Conservation (phyloP, 92 coral and sea anemone genomes). For the Pocillopora meandrina region DNA sequence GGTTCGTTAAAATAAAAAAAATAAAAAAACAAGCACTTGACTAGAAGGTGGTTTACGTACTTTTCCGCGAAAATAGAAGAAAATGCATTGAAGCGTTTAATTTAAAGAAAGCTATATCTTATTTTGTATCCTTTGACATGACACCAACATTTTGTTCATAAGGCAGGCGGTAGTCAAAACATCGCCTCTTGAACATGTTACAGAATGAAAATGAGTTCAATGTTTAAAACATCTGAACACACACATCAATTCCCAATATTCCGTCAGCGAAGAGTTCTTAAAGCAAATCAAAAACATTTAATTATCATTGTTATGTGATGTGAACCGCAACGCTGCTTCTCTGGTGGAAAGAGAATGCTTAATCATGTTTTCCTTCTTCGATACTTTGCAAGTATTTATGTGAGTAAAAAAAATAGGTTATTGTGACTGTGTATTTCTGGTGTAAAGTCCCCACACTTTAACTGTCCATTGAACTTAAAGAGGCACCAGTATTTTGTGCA, state of each 20-base stretch:
- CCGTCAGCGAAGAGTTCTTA: too few species aligned
- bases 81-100: neutral
- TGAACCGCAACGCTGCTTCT: too few species aligned
- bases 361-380: neutral
- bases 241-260: neutral
- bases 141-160: neutral
- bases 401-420: conserved; percentile 5
- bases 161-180: neutral
- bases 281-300: too few species aligned
- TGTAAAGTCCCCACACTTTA: neutral
- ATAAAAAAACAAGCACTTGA: too few species aligned
- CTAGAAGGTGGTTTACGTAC: too few species aligned
- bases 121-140: neutral
- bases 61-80: neutral
- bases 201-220: neutral
- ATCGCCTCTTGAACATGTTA: neutral
- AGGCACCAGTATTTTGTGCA: conserved; percentile 22
- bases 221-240: neutral
- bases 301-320: too few species aligned
- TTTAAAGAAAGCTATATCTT: neutral
- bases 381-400: neutral
- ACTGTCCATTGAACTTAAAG: conserved; percentile 31
- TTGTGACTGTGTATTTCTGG: conserved; percentile 1
- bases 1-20: too few species aligned
- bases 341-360: neutral